Evolutionary conservation across 2,113 vertebrate species (phyloP).

Genomic region (Pseudorasbora parva): DNA sequence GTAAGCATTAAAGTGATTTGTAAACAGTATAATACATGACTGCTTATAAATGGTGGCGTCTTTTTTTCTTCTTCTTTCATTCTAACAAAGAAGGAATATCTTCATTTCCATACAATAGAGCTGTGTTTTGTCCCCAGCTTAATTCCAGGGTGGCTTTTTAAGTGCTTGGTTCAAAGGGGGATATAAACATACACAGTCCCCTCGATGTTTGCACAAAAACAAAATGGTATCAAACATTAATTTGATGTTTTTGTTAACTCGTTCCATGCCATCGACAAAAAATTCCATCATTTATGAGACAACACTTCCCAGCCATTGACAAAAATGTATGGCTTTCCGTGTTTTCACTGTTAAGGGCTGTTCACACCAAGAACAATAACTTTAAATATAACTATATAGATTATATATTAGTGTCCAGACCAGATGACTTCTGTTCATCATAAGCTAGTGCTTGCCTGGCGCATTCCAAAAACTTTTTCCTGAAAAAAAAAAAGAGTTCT

Average conservation of each 20-base stretch:
- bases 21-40: slow-evolving; percentile 66
- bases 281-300: too few relatives aligned
- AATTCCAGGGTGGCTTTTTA: slow-evolving; percentile 59
- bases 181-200: slow-evolving; percentile 60
- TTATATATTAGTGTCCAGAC: too few relatives aligned
- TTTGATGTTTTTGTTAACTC: slow-evolving; percentile 59
- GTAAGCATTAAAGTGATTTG: slow-evolving; percentile 65
- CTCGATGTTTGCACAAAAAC: slow-evolving; percentile 59
- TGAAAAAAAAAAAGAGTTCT: too few relatives aligned
- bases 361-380: too few relatives aligned
- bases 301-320: too few relatives aligned
- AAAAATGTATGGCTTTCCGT: too few relatives aligned
- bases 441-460: too few relatives aligned
- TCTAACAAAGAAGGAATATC: not conserved
- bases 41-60: slow-evolving; percentile 56
- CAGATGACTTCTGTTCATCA: too few relatives aligned
- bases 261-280: too few relatives aligned
- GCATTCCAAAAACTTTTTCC: too few relatives aligned
- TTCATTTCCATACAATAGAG: slow-evolving; percentile 46
- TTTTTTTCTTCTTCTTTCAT: not conserved
- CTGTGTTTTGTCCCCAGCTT: slow-evolving; percentile 59
- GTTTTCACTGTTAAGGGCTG: too few relatives aligned
- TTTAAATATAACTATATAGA: too few relatives aligned
- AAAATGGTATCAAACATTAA: slow-evolving; percentile 70
- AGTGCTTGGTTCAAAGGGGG: slow-evolving; percentile 47